These are phyloP conservation scores for Clunio marinus DNA, from an alignment of 2,888 invertebrate species.

Conservation along the genomic window DNA sequence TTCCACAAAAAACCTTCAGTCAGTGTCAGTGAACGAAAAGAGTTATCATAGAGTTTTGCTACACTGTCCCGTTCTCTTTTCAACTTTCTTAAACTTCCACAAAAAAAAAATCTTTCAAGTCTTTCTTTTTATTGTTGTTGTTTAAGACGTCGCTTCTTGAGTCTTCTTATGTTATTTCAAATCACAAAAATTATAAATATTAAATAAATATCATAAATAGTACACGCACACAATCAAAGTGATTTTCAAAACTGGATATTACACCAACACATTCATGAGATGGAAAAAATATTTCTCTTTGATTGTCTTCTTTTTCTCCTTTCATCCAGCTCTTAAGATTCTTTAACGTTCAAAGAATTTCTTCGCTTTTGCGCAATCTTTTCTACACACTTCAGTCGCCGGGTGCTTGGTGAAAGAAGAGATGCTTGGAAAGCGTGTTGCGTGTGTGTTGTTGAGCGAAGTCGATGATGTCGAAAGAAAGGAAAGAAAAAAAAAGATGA, in stretches of 20 bases:
- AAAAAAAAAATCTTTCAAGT: background rate
- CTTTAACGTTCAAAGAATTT: slow-evolving; percentile 18
- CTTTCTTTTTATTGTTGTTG: background rate
- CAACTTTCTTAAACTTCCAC: background rate
- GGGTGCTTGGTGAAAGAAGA: slow-evolving; percentile 5
- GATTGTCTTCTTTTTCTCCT: background rate
- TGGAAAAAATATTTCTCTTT: slow-evolving; percentile 10
- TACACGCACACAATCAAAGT: slow-evolving; percentile 16
- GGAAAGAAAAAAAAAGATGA: slow-evolving; percentile 26
- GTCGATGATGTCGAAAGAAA: background rate
- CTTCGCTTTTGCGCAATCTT: slow-evolving; percentile 14
- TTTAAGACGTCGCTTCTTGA: slow-evolving; percentile 2
- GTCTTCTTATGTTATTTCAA: slow-evolving; percentile 19
- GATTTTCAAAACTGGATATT: slow-evolving; percentile 17
- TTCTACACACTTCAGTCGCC: background rate
- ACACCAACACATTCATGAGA: background rate
- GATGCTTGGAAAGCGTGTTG: slow-evolving; percentile 7
- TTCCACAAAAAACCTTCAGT: too few species aligned
- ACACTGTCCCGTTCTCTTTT: too few species aligned
- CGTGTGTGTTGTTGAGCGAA: slow-evolving; percentile 18
- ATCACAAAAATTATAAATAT: slow-evolving; percentile 34
- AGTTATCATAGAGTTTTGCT: too few species aligned
- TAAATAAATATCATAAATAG: slow-evolving; percentile 36
- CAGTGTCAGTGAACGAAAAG: too few species aligned
- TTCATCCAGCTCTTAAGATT: slow-evolving; percentile 8